A percentile compares a stretch with the other conserved stretches of the same genome.
phyloP scores from a whole-genome alignment of 1,140 invertebrate genomes.

The Psilanteris sp. region DNA sequence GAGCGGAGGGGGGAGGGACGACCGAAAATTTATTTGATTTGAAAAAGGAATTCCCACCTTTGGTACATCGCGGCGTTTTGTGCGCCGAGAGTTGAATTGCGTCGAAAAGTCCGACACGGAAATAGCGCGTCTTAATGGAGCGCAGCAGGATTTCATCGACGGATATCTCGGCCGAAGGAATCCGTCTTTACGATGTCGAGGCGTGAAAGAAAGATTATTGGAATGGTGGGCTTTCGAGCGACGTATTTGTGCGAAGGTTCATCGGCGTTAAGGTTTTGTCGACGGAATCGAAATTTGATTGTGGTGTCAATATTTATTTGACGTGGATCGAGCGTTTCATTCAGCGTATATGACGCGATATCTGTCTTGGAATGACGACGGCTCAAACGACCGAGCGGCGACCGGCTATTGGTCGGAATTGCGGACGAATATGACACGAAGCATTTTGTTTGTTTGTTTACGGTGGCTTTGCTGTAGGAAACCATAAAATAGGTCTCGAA shows the following conservation, averaged over 20 bases:
- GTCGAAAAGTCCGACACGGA: not conserved
- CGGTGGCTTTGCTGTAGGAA: no score
- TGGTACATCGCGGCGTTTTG: no score
- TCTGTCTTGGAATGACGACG: no score
- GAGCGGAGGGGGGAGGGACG: no score
- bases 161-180: not conserved
- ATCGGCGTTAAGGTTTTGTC: not conserved
- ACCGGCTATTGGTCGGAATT: no score
- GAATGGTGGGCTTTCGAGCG: constrained; percentile 1
- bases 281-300: not conserved
- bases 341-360: no score
- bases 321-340: no score
- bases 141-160: constrained; percentile 12
- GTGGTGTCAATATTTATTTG: not conserved
- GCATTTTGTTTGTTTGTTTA: no score
- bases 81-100: no score
- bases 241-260: not conserved
- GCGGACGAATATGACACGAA: no score
- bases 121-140: constrained; percentile 2
- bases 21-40: constrained; percentile 3
- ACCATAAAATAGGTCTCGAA: no score
- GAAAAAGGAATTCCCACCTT: constrained; percentile 1
- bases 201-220: constrained; percentile 2
- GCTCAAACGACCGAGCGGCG: no score
- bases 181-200: not conserved